A percentile compares a stretch with the other conserved stretches of the same genome.
These are phyloP conservation scores for Acanthosepion esculentum DNA, from an alignment of 2,888 invertebrate species.

Conservation along the genomic window DNA sequence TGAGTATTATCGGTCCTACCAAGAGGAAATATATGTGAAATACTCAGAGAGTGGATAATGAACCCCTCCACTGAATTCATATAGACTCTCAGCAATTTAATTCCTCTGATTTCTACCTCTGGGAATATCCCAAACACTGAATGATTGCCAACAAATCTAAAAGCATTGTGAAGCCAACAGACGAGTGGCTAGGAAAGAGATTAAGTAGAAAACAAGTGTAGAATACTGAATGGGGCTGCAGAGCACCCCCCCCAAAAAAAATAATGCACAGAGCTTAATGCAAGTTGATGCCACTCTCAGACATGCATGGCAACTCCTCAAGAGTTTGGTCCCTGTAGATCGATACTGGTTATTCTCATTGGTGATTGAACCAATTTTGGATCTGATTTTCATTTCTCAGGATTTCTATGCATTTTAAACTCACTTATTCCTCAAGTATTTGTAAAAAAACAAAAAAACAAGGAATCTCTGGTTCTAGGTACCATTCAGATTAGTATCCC, in stretches of 20 bases:
- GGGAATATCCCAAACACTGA: conserved; percentile 22
- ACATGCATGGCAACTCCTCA: neutral
- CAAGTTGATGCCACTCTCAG: neutral
- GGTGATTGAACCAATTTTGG: neutral
- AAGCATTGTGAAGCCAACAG: neutral
- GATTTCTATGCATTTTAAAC: no score
- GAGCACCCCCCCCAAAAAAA: neutral
- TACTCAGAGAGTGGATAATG: no score
- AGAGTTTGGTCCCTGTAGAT: neutral
- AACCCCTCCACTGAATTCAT: no score
- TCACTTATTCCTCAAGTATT: no score
- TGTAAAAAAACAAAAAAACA: no score
- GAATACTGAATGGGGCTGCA: neutral
- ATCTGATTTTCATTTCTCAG: no score
- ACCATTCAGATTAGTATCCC: no score
- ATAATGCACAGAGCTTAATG: neutral
- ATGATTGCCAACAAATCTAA: neutral
- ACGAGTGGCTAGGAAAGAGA: neutral
- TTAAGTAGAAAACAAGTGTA: neutral
- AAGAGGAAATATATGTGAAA: no score
- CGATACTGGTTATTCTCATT: neutral
- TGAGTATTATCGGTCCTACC: no score
- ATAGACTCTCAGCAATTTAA: neutral
- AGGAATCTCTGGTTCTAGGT: no score
- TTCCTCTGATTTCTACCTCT: neutral